Conservation (phyloP, 2,888 invertebrate species). For the Pterostichus niger region DNA sequence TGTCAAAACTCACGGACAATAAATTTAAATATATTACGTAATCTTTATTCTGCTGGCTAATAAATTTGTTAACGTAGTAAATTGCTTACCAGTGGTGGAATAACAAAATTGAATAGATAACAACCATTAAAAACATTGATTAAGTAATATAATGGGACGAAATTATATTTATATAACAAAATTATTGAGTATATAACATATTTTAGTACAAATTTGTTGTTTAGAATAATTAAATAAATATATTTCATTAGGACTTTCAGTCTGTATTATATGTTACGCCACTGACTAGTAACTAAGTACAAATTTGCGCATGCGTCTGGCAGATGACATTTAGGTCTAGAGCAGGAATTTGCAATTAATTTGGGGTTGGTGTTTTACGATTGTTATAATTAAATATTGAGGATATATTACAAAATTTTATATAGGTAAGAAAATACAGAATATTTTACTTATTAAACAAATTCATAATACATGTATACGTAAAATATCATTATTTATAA, state of each 20-base stretch:
- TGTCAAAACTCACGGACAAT: no score
- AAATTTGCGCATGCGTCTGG: constrained; percentile 15
- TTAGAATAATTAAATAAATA: no score
- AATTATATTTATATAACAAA: no score
- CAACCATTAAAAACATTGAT: no score
- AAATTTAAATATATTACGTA: no score
- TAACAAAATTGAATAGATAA: no score
- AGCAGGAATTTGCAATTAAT: constrained; percentile 37
- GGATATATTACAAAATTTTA: constrained; percentile 30
- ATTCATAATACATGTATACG: background rate
- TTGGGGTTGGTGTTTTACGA: background rate
- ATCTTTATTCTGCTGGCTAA: background rate
- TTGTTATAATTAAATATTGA: constrained; percentile 15
- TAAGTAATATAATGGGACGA: no score
- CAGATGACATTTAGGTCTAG: constrained; percentile 19
- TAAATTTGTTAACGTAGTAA: background rate
- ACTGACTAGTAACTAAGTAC: background rate
- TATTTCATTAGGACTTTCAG: no score
- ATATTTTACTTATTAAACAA: background rate
- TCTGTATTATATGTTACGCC: background rate
- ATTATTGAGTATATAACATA: no score
- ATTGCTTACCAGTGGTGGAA: no score
- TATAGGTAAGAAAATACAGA: constrained; percentile 10
- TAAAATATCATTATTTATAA: constrained; percentile 8
- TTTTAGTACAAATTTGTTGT: no score